Evolutionary conservation across 1,140 invertebrate genomes (phyloP), one percentile per base, ranked within the genome.

Genomic region (Pomacea maculata): DNA sequence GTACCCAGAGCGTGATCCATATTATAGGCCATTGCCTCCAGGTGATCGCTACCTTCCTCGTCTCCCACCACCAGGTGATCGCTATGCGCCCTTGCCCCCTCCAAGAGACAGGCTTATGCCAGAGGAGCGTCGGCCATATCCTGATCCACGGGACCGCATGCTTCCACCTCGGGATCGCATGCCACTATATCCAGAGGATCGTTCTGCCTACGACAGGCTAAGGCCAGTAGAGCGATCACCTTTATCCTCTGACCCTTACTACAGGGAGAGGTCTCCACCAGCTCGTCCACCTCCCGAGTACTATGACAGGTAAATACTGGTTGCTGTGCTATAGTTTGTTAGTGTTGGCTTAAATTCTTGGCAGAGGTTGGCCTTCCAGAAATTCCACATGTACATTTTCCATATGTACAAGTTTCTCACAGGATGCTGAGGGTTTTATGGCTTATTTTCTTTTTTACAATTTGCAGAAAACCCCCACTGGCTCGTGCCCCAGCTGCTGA

Each of bases 241-340:
- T 57, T 34, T 79, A 45, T 73, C 83, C 9, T 72, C 82, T 45
- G 86, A 87, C 52, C 81, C 83, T 1, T 85, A 87, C 78, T 83
- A 85, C 75, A 83, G 85, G 75, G 85, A 87, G n/a, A 81, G 85
- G 71, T 83, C 77, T 10, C 79, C 83, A 25, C 75, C 80, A 17
- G 79, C 82, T 15, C 78, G 83, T 71, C 85, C 85, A 25, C 86
- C 86, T 12, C 85, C 79, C 75, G 87, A 90, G 75, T 87, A 87
- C 78, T 86, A 87, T 82, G 85, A 85, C 80, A 84, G 86, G 83
- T 84, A 73, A 78, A 82, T 76, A 78, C 34, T 82, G 78, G 70
- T 71, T 83, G 45, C 68, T 6, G 29, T 61, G 4, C 17, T 29
- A 9, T 25, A 34, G 4, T 1, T 29, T 19, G 17, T 25, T 25